Percentiles rank a stretch among this genome's conserved stretches.
phyloP scores from a whole-genome alignment of 2,113 vertebrate genomes.

The Hippocampus barbouri region DNA sequence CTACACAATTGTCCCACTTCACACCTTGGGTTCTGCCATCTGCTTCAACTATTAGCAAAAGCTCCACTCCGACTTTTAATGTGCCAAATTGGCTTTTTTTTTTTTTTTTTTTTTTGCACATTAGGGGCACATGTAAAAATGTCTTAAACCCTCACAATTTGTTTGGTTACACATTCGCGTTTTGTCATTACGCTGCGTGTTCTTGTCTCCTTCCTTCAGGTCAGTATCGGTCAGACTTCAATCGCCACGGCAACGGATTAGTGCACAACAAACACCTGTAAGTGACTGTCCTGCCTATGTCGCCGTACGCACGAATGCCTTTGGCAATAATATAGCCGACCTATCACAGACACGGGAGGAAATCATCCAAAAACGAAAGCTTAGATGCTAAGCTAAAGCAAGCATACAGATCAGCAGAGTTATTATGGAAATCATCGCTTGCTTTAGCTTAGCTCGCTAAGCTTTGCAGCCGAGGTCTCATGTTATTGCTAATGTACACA shows the following conservation, averaged over 20 bases:
- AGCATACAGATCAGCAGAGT: too few relatives aligned
- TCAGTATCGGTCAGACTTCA: slow-evolving; percentile 77
- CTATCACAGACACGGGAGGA: too few relatives aligned
- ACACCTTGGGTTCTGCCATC: slow-evolving; percentile 69
- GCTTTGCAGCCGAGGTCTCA: too few relatives aligned
- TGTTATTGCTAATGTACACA: too few relatives aligned
- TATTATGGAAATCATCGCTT: too few relatives aligned
- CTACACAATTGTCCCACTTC: slow-evolving; percentile 70
- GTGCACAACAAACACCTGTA: slow-evolving; percentile 91
- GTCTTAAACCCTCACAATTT: slow-evolving; percentile 41
- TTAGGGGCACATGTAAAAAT: slow-evolving; percentile 50
- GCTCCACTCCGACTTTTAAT: slow-evolving; percentile 62
- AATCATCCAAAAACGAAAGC: neutral
- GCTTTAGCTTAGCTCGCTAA: too few relatives aligned
- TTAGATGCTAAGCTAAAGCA: neutral
- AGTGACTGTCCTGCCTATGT: slow-evolving; percentile 28
- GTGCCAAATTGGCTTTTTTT: slow-evolving; percentile 52
- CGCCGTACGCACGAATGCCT: neutral
- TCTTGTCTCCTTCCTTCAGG: slow-evolving; percentile 68
- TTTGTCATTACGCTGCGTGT: neutral
- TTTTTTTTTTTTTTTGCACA: slow-evolving; percentile 19
- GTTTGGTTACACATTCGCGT: slow-evolving; percentile 30
- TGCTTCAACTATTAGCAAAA: slow-evolving; percentile 67
- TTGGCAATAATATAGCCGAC: too few relatives aligned
- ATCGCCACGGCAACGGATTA: slow-evolving; percentile 77